Conservation (phyloP, 2,797 vertebrate genomes). For the Scyliorhinus canicula region DNA sequence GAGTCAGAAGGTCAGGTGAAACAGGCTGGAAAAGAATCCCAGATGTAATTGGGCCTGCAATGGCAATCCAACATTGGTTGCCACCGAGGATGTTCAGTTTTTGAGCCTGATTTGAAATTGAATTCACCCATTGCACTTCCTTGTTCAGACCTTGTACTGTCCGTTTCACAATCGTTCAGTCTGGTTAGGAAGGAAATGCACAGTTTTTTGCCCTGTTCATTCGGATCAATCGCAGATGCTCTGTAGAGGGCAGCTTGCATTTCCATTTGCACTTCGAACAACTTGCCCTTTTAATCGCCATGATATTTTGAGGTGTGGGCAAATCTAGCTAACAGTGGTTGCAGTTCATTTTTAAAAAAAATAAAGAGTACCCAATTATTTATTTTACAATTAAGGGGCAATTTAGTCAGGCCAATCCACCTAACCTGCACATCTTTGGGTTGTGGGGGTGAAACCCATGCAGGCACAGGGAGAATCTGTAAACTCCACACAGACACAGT, state of each 20-base stretch:
- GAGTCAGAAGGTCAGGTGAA: too few relatives aligned
- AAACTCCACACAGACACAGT: too few relatives aligned
- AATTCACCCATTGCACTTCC: not conserved
- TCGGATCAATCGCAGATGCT: not conserved
- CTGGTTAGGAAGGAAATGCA: not conserved
- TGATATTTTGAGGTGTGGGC: not conserved
- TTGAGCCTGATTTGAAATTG: not conserved
- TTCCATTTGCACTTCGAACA: not conserved
- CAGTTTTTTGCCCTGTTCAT: not conserved
- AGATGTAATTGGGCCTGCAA: too few relatives aligned
- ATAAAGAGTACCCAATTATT: too few relatives aligned
- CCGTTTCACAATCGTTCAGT: not conserved
- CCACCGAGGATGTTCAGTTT: not conserved
- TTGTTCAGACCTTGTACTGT: not conserved
- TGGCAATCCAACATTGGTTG: too few relatives aligned
- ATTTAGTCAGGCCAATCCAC: too few relatives aligned
- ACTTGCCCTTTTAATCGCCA: not conserved
- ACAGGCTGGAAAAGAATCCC: too few relatives aligned
- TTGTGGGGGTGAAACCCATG: too few relatives aligned
- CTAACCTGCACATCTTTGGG: too few relatives aligned
- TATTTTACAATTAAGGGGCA: too few relatives aligned
- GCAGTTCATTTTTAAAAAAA: too few relatives aligned
- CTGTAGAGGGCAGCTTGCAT: not conserved
- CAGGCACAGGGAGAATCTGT: too few relatives aligned
- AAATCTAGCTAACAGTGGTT: not conserved